phyloP scores from a whole-genome alignment of 2,888 invertebrate species.

The Apodemia duryi region DNA sequence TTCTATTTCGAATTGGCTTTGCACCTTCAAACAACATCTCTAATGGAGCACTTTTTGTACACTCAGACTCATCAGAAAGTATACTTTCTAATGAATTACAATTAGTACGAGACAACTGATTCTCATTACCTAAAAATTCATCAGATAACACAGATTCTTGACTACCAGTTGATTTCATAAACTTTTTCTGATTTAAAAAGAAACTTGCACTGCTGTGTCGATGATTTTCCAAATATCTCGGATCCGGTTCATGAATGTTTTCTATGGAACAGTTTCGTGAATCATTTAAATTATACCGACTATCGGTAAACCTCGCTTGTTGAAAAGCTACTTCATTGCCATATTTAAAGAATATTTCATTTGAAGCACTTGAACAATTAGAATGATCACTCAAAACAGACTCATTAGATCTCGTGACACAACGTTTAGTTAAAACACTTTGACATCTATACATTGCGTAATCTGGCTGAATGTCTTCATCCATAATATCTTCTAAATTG shows the following conservation, averaged over 20 bases:
- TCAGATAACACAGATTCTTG: slow-evolving; percentile 89
- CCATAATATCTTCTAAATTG: slow-evolving; percentile 71
- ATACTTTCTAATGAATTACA: slow-evolving; percentile 90
- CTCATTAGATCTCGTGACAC: slow-evolving; percentile 80
- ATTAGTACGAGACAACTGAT: slow-evolving; percentile 81
- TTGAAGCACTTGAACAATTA: slow-evolving; percentile 71
- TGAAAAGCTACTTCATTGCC: slow-evolving; percentile 72
- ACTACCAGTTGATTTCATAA: slow-evolving; percentile 82
- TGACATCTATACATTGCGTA: slow-evolving; percentile 68
- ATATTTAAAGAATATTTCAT: slow-evolving; percentile 73
- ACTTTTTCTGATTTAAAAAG: slow-evolving; percentile 84
- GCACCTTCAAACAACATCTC: slow-evolving; percentile 84
- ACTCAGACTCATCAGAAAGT: slow-evolving; percentile 88
- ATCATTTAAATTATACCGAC: slow-evolving; percentile 69
- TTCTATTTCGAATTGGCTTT: slow-evolving; percentile 59
- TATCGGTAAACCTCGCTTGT: slow-evolving; percentile 63
- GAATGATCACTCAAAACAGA: slow-evolving; percentile 73
- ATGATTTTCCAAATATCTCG: slow-evolving; percentile 74
- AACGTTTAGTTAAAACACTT: slow-evolving; percentile 74
- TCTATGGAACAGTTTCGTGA: slow-evolving; percentile 71
- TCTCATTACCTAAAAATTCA: slow-evolving; percentile 78
- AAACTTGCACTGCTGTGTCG: slow-evolving; percentile 89
- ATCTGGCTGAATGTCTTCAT: slow-evolving; percentile 67
- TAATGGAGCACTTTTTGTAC: slow-evolving; percentile 87
- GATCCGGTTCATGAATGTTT: slow-evolving; percentile 61